These are phyloP conservation scores for Hystrix cristata DNA, from an alignment of 2,113 vertebrate genomes.

Conservation along the genomic window DNA sequence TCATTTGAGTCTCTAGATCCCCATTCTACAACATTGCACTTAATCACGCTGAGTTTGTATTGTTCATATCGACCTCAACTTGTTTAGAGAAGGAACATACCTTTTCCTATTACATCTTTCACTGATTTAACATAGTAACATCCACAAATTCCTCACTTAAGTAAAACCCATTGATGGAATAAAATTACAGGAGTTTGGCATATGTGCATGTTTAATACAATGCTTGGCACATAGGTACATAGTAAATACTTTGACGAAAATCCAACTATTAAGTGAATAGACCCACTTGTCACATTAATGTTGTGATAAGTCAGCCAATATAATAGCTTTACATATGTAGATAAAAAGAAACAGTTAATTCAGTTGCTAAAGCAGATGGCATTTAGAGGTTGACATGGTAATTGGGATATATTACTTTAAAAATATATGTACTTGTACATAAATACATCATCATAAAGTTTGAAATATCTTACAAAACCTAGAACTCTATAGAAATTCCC, in stretches of 20 bases:
- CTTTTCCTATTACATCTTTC: neutral
- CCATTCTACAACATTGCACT: neutral
- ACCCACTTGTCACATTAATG: neutral
- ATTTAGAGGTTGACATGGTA: constrained; percentile 34
- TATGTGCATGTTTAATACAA: neutral
- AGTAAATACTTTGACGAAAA: constrained; percentile 51
- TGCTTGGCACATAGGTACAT: neutral
- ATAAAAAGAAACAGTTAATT: constrained; percentile 39
- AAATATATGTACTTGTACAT: neutral
- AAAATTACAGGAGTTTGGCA: neutral
- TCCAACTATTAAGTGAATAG: neutral
- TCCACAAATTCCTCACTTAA: neutral
- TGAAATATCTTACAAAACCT: constrained; percentile 57
- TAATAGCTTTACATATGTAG: constrained; percentile 8
- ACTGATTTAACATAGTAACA: neutral
- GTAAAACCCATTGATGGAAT: constrained; percentile 3
- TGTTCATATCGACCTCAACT: neutral
- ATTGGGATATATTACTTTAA: constrained; percentile 45
- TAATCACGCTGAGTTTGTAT: neutral
- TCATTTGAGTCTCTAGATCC: neutral
- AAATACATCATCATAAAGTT: neutral
- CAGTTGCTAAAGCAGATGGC: neutral
- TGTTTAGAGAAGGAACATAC: neutral
- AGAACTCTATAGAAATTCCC: neutral
- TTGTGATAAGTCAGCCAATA: constrained; percentile 19